A percentile compares a stretch with the other conserved stretches of the same genome.
phyloP scores from a whole-genome alignment of 1,140 invertebrate species.

The Chironomus striatipennis region DNA sequence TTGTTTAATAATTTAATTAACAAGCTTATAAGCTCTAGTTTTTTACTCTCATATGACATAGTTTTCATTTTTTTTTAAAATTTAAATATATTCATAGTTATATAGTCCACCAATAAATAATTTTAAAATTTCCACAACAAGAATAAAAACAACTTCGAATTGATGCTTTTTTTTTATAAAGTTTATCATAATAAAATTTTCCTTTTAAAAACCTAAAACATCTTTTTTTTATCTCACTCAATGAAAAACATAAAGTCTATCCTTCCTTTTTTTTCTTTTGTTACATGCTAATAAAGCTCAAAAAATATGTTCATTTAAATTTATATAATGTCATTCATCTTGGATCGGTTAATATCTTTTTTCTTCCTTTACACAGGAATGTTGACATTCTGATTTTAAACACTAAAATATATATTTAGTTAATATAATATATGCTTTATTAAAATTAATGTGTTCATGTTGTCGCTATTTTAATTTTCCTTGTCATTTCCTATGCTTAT shows the following conservation, averaged over 20 bases:
- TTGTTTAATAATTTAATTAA: too few relatives aligned
- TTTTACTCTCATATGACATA: too few relatives aligned
- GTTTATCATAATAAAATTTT: background rate
- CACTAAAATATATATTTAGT: background rate
- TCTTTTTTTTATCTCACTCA: background rate
- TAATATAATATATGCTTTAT: background rate
- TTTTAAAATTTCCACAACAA: background rate
- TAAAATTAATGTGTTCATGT: background rate
- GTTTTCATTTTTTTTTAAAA: too few relatives aligned
- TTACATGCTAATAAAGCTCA: background rate
- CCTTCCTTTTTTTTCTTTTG: background rate
- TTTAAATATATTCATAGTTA: too few relatives aligned
- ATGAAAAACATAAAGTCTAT: background rate
- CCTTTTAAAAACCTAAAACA: background rate
- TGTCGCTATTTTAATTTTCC: background rate
- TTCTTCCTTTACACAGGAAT: background rate
- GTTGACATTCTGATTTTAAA: background rate
- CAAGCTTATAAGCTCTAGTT: too few relatives aligned
- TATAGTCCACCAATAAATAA: too few relatives aligned
- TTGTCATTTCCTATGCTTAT: background rate
- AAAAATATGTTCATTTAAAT: background rate
- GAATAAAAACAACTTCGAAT: background rate
- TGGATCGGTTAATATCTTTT: constrained; percentile 1
- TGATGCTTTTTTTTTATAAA: too few relatives aligned
- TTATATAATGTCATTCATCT: background rate